A percentile compares a stretch with the other conserved stretches of the same genome.
Evolutionary conservation across 1,140 invertebrate species (phyloP).

Genomic region (Pseudomyrmex concolor): DNA sequence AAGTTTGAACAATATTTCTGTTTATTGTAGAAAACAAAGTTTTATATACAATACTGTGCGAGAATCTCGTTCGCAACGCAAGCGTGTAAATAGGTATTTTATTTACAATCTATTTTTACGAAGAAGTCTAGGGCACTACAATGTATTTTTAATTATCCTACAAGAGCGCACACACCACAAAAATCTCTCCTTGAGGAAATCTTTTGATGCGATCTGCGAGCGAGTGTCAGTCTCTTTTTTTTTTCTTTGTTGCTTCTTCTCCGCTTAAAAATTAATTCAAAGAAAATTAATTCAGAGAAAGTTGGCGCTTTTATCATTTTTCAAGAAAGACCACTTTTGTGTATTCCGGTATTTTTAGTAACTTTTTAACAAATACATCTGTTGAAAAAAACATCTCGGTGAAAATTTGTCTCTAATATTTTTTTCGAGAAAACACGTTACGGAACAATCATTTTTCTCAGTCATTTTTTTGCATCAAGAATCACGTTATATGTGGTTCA

Average conservation of each 20-base stretch:
- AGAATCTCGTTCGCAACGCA: not conserved
- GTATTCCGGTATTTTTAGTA: not conserved
- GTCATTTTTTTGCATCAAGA: not conserved
- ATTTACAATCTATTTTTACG: slow-evolving; percentile 48
- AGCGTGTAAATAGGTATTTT: slow-evolving; percentile 21
- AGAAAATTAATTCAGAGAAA: not conserved
- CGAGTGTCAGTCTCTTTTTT: not conserved
- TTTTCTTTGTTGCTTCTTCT: not conserved
- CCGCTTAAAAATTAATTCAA: slow-evolving; percentile 21
- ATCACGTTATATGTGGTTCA: not conserved
- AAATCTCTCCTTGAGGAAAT: slow-evolving; percentile 28
- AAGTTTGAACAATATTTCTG: not conserved
- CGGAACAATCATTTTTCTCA: not conserved
- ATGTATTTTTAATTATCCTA: slow-evolving; percentile 43
- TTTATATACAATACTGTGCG: not conserved
- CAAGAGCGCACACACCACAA: not conserved
- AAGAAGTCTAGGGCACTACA: not conserved
- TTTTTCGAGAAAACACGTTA: not conserved
- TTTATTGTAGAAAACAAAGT: too few species aligned
- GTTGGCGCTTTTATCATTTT: not conserved
- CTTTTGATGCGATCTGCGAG: not conserved
- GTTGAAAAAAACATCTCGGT: not conserved
- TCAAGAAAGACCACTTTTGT: not conserved
- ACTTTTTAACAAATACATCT: not conserved
- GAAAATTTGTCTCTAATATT: not conserved